Evolutionary conservation across 2,797 vertebrate species (phyloP).

Genomic region (Echiichthys vipera): DNA sequence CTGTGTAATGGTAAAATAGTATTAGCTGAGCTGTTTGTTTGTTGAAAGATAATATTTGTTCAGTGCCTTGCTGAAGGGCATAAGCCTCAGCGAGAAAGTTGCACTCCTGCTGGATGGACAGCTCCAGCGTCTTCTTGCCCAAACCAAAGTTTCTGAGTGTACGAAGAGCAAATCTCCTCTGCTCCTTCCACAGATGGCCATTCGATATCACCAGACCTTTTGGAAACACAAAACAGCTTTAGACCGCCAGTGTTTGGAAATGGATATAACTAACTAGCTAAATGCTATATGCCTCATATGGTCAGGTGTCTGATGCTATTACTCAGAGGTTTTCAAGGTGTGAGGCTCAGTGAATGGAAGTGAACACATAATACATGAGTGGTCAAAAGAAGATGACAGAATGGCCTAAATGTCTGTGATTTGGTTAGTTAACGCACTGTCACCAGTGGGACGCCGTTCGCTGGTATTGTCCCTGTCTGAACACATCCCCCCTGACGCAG

Average conservation of each 20-base stretch:
- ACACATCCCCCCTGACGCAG: no score
- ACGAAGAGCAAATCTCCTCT: slow-evolving; percentile 79
- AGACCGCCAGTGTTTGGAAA: background rate
- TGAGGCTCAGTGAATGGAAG: no score
- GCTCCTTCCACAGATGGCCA: slow-evolving; percentile 69
- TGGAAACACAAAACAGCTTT: slow-evolving; percentile 8
- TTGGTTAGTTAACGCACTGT: no score
- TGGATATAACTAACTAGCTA: background rate
- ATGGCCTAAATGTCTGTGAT: no score
- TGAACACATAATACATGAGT: no score
- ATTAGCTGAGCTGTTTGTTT: background rate
- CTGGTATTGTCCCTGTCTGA: no score
- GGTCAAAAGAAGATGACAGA: no score
- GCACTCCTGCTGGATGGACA: slow-evolving; percentile 72
- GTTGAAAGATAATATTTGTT: background rate
- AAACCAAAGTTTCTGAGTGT: slow-evolving; percentile 78
- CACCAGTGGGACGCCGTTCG: no score
- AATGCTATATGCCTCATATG: background rate
- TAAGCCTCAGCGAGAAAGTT: slow-evolving; percentile 68
- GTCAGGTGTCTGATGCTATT: background rate
- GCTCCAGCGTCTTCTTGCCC: slow-evolving; percentile 73
- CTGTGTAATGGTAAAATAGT: background rate
- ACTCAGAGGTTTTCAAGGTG: no score
- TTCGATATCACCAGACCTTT: slow-evolving; percentile 72
- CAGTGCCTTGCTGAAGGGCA: slow-evolving; percentile 59